Evolutionary conservation across 2,113 vertebrate genomes (phyloP).

Genomic region (Cyphomyrus plagiostoma): DNA sequence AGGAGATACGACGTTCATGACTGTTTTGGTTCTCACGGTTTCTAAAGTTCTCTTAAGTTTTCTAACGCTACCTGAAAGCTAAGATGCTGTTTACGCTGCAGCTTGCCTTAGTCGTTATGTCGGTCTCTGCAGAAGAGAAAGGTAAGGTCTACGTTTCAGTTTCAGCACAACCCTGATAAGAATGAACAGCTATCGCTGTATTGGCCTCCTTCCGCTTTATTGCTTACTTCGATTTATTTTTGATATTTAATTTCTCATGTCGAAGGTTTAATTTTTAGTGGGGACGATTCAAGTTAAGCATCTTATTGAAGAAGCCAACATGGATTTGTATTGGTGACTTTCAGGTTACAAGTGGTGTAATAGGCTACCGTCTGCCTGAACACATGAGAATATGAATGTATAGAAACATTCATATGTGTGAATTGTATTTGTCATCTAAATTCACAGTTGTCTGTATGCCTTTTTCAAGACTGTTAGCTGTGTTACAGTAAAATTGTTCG

Average conservation of each 20-base stretch:
- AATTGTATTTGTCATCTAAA: neutral
- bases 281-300: neutral
- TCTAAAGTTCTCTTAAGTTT: conserved; percentile 3
- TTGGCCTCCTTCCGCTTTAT: neutral
- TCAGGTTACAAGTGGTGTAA: neutral
- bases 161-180: neutral
- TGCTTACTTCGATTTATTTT: neutral
- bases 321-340: neutral
- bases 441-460: neutral
- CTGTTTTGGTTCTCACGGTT: neutral
- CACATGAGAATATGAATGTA: neutral
- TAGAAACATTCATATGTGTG: neutral
- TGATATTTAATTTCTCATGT: neutral
- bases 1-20: neutral
- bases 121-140: conserved; percentile 39
- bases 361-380: neutral
- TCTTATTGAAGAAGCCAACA: neutral
- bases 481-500: neutral
- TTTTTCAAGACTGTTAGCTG: neutral
- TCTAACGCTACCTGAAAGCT: neutral
- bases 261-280: neutral
- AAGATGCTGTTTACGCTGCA: conserved; percentile 41
- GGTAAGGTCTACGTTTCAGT: conserved; percentile 37
- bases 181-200: too few relatives aligned
- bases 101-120: conserved; percentile 38